Conservation (phyloP, 1,140 invertebrate species). For the Drosophila mayri region DNA sequence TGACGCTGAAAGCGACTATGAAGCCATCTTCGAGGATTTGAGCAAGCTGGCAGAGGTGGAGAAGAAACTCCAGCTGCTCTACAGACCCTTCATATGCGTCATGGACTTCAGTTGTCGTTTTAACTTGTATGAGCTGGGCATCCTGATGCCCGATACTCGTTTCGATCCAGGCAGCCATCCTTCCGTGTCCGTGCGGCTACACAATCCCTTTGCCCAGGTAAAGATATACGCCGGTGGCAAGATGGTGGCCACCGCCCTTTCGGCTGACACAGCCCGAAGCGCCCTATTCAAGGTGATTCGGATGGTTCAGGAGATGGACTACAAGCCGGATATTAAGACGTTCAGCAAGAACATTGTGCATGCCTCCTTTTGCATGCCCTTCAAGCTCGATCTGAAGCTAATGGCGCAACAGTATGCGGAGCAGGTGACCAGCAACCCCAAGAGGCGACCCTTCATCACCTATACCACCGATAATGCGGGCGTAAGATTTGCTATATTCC, state of each 20-base stretch:
- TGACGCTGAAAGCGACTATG: conserved; percentile 49
- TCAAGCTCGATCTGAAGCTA: conserved; percentile 53
- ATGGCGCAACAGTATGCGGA: conserved; percentile 30
- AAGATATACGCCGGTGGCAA: conserved; percentile 50
- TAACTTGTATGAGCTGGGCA: conserved; percentile 52
- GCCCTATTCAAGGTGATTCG: conserved; percentile 48
- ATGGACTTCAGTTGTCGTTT: conserved; percentile 55
- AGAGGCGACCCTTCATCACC: conserved; percentile 54
- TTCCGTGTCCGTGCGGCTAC: conserved; percentile 24
- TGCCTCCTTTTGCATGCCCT: conserved; percentile 65
- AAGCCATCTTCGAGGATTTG: conserved; percentile 51
- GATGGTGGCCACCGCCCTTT: conserved; percentile 38
- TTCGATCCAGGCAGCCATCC: conserved; percentile 58
- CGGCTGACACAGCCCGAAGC: conserved; percentile 30
- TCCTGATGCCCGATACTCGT: conserved; percentile 44
- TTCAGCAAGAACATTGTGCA: conserved; percentile 55
- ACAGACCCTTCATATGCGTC: conserved; percentile 55
- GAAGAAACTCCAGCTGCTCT: conserved; percentile 54
- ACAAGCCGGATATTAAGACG: conserved; percentile 41
- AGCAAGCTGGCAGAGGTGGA: conserved; percentile 37
- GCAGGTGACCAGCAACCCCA: conserved; percentile 24
- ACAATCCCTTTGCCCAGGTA: conserved; percentile 30
- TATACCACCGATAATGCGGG: conserved; percentile 37
- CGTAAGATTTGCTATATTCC: conserved; percentile 57
- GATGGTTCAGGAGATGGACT: conserved; percentile 50